Conservation (phyloP, 1,140 invertebrate genomes). For the Homarus americanus region DNA sequence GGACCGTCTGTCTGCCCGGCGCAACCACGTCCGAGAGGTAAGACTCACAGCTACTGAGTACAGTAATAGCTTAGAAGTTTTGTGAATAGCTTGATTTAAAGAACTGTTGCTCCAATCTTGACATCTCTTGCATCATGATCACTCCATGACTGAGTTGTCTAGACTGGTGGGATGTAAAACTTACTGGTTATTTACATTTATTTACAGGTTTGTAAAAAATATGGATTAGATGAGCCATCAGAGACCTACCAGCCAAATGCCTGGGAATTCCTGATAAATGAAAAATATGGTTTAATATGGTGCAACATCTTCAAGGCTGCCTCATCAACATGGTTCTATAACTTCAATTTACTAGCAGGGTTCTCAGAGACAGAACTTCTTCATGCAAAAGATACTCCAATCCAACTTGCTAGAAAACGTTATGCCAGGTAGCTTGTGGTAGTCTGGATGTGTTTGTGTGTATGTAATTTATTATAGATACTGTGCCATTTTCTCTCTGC, state of each 20-base stretch:
- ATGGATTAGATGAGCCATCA: constrained; percentile 52
- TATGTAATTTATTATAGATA: too few species aligned
- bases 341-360: constrained; percentile 78
- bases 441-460: not conserved
- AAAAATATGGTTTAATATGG: constrained; percentile 88
- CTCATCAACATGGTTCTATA: constrained; percentile 93
- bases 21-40: constrained; percentile 62
- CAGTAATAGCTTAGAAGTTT: not conserved
- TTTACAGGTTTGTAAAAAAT: constrained; percentile 62
- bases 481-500: too few species aligned
- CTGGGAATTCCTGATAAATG: constrained; percentile 90
- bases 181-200: not conserved
- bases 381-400: constrained; percentile 80
- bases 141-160: too few species aligned
- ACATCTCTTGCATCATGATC: too few species aligned
- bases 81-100: too few species aligned
- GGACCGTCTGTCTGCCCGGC: constrained; percentile 44
- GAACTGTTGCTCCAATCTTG: too few species aligned
- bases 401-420: constrained; percentile 86
- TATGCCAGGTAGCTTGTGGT: constrained; percentile 81
- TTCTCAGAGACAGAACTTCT: constrained; percentile 76
- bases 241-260: constrained; percentile 82
- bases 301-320: constrained; percentile 93
- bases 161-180: too few species aligned
- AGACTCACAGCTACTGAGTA: not conserved